Percentiles rank a stretch among this genome's conserved stretches.
phyloP scores from a whole-genome alignment of 2,113 vertebrate genomes.

The Mastomys coucha region DNA sequence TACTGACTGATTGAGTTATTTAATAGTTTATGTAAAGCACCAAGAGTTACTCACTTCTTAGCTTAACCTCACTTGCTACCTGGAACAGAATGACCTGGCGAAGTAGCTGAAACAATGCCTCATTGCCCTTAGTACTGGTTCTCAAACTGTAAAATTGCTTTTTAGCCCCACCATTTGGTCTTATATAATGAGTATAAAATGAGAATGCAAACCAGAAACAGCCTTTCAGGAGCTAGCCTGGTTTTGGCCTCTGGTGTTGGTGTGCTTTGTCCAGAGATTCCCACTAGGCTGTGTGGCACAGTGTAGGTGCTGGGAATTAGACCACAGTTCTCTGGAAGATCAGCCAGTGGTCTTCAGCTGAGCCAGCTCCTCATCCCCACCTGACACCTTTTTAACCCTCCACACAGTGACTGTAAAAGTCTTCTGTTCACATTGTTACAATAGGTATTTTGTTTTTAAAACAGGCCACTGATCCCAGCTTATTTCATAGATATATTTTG shows the following conservation, averaged over 20 bases:
- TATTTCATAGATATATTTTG: not conserved
- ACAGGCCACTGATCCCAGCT: not conserved
- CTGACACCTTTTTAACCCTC: not conserved
- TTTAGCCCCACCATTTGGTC: not conserved
- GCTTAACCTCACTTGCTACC: not conserved
- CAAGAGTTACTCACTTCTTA: no score
- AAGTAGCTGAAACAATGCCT: not conserved
- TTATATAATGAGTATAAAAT: not conserved
- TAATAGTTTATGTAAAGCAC: not conserved
- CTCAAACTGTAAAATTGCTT: not conserved
- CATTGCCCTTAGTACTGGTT: not conserved
- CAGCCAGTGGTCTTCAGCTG: not conserved
- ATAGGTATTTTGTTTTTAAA: not conserved
- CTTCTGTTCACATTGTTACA: not conserved
- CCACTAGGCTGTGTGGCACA: not conserved
- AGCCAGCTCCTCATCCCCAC: not conserved
- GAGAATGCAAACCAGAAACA: not conserved
- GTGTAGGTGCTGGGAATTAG: not conserved
- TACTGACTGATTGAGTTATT: not conserved
- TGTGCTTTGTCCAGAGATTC: not conserved
- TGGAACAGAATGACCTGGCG: not conserved
- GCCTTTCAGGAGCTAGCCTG: not conserved
- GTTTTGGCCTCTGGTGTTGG: not conserved
- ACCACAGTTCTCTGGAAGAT: not conserved
- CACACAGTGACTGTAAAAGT: not conserved